Evolutionary conservation across 2,797 vertebrate species (phyloP), one percentile per base, ranked within the genome.

Genomic region (Sebastolobus altivelis): DNA sequence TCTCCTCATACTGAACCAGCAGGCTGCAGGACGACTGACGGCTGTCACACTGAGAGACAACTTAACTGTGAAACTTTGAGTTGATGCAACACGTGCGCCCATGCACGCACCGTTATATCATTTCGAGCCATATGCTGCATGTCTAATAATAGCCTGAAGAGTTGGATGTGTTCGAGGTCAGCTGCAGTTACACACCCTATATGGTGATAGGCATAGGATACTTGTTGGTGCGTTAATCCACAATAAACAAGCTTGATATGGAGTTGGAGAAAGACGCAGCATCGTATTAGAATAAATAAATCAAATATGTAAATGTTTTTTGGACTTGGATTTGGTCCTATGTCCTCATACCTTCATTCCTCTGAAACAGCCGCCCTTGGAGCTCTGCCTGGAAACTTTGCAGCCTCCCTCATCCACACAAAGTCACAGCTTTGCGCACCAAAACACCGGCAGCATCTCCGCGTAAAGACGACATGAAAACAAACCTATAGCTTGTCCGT

Each of bases 341-440:
- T 14, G 2, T 67, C 8, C 8, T 33, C 40, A 10, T 80, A 77
- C 80, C 80, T 74, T 66, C 27, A 37, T 27, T 31, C 20, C 16
- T 35, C 9, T 6, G 54, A 61, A 12, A 13, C 0, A 49, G 27
- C 38, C 52, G 60, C 18, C 12, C 46, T 46, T 49, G 72, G 52
- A 72, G 38, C 12, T 63, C n/a, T 3, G 75, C 35, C 40, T 37
- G 66, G 49, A 83, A 72, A 81, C 72, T 76, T 79, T 35, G 46
- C 73, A 68, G 77, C 66, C 43, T 74, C 75, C 9, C 6, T 52
- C 49, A 29, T 38, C 58, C 62, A 4, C 33, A 60, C 8, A 62
- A 22, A 72, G 59, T 49, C 67, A 0, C 58, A 9, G 20, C n/a
- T 69, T 69, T 61, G 1, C 75, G 78, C 85, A 38, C 61, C 6